Conservation (phyloP, 2,888 invertebrate species). For the Dugesia japonica region DNA sequence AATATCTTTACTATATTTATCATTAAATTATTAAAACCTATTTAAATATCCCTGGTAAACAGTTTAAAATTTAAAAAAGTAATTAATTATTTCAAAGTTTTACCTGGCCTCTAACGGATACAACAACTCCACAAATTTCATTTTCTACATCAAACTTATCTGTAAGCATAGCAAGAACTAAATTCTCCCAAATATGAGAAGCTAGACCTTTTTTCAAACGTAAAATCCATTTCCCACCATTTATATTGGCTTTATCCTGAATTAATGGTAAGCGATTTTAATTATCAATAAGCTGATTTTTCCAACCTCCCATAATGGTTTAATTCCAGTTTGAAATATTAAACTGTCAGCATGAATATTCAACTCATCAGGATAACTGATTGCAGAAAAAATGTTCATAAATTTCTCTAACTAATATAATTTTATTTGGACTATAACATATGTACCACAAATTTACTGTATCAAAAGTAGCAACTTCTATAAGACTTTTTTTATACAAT, state of each 20-base stretch:
- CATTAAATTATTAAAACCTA: too few species aligned
- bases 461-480: too few species aligned
- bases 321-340: slow-evolving; percentile 82
- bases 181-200: slow-evolving; percentile 91
- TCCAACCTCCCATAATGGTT: slow-evolving; percentile 91
- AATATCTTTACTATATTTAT: too few species aligned
- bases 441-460: too few species aligned
- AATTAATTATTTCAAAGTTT: slow-evolving; percentile 28
- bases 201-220: slow-evolving; percentile 79
- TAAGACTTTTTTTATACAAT: too few species aligned
- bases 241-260: slow-evolving; percentile 73
- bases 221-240: slow-evolving; percentile 95
- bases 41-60: too few species aligned
- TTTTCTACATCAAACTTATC: slow-evolving; percentile 97
- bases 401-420: too few species aligned
- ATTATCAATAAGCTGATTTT: background rate
- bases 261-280: background rate
- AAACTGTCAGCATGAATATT: slow-evolving; percentile 78
- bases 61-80: too few species aligned
- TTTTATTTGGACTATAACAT: too few species aligned
- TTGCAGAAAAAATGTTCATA: too few species aligned
- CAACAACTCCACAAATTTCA: slow-evolving; percentile 91
- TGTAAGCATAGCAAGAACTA: slow-evolving; percentile 89
- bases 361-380: slow-evolving; percentile 72
- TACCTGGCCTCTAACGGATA: slow-evolving; percentile 78